Base-by-base conservation (phyloP, 2,113 vertebrate genomes). In the Tauraco erythrolophus region DNA sequence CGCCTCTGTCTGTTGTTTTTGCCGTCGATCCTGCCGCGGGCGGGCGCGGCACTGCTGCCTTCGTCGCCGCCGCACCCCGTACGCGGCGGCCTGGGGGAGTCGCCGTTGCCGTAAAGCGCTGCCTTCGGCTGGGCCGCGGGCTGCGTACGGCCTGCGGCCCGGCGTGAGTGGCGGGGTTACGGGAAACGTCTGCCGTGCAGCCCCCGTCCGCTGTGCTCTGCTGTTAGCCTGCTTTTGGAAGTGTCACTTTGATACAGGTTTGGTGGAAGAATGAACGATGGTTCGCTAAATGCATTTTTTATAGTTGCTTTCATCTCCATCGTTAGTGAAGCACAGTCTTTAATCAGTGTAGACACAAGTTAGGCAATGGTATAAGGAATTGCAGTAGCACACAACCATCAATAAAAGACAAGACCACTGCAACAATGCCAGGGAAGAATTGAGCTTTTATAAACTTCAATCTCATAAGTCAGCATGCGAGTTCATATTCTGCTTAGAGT, bases 141-240 rank as follows among this genome's bases (percentile, higher is more conserved):
- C 28, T 33, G 23, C 6, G 8, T 21, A 3, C 22, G 0, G 14
- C 2, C 14, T 17, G 3, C 9, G 3, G 33, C 23, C 1, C 1
- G 10, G 3, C 18, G 13, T 3, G 13, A 22, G 1, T 22, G 35
- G 35, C 5, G 24, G 24, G 0, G 3, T 48, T 46, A 10, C 6
- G 5, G 46, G 2, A 22, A 50, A 3, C 30, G 10, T 11, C 33
- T 13, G 2, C 2, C 14, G 19, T 57, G 21, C 27, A 31, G 19
- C 22, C 31, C 5, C 3, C 4, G 1, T 5, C 14, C 6, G 0
- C 14, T 19, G 27, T 2, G 25, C 14, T 25, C 18, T 14, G 65
- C 24, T 1, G 2, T 33, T 39, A 9, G 41, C 13, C 46, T 2
- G 4, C 12, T 1, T 16, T 27, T 35, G 39, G 14, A 19, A 23